A percentile compares a stretch with the other conserved stretches of the same genome.
Conservation (phyloP, 2,888 invertebrate species). For the Nymphalis polychloros region DNA sequence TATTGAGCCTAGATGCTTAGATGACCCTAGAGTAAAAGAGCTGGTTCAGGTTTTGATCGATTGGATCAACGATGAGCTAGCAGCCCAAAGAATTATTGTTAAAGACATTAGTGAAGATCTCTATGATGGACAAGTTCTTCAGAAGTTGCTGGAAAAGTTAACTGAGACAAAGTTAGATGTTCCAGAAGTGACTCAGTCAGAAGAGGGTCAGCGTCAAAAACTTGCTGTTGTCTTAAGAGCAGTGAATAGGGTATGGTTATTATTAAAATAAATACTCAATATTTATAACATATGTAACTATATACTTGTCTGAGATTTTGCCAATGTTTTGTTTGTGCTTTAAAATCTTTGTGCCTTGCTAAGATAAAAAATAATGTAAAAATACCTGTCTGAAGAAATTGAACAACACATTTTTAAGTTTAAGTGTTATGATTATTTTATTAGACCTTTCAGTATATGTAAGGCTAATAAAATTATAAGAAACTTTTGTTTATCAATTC, state of each 20-base stretch:
- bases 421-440: too few species aligned
- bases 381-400: too few species aligned
- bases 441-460: too few species aligned
- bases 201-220: constrained; percentile 98
- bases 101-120: constrained; percentile 98
- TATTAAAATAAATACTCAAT: constrained; percentile 9
- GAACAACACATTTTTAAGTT: too few species aligned
- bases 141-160: constrained; percentile 90
- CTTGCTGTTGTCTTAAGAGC: constrained; percentile 92
- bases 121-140: constrained; percentile 95
- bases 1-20: constrained; percentile 93
- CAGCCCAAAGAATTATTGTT: constrained; percentile 97
- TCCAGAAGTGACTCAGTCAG: constrained; percentile 98
- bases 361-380: too few species aligned
- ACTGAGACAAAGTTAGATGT: constrained; percentile 95
- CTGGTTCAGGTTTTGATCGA: constrained; percentile 94
- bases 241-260: constrained; percentile 87
- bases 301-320: too few species aligned
- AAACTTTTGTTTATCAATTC: too few species aligned
- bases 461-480: too few species aligned
- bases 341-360: too few species aligned
- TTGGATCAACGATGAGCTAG: constrained; percentile 99
- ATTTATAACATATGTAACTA: too few species aligned
- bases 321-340: too few species aligned
- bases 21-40: constrained; percentile 92